These are phyloP conservation scores for Thamnaconus septentrionalis DNA, from an alignment of 2,113 vertebrate species.

Conservation along the genomic window DNA sequence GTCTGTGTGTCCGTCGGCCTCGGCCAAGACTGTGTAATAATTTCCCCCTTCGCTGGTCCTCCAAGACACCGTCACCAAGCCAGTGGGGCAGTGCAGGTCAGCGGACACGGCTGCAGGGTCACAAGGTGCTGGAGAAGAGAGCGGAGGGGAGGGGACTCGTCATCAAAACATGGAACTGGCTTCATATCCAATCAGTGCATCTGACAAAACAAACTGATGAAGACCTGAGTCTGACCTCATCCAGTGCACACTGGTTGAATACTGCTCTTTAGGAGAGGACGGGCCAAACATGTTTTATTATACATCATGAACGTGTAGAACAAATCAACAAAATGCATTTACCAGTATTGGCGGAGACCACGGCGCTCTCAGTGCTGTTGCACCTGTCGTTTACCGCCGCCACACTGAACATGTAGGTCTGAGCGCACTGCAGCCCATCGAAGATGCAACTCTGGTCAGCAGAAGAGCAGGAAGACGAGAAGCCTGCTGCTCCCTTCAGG, in stretches of 20 bases:
- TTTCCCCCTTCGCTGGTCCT: slow-evolving; percentile 55
- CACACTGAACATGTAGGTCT: slow-evolving; percentile 61
- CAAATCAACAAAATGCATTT: background rate
- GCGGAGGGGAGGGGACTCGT: no score
- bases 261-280: no score
- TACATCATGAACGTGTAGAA: no score
- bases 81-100: slow-evolving; percentile 55
- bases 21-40: slow-evolving; percentile 62
- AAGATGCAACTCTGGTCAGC: slow-evolving; percentile 48
- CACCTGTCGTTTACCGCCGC: slow-evolving; percentile 53
- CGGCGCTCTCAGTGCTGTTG: slow-evolving; percentile 56
- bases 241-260: no score
- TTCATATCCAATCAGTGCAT: no score
- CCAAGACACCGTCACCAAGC: slow-evolving; percentile 65
- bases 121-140: slow-evolving; percentile 69
- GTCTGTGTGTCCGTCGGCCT: slow-evolving; percentile 9
- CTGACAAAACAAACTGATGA: no score
- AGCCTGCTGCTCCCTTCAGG: slow-evolving; percentile 30
- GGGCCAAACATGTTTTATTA: no score
- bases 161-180: no score
- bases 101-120: slow-evolving; percentile 57
- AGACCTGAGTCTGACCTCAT: no score
- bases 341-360: slow-evolving; percentile 61
- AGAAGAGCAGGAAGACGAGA: slow-evolving; percentile 35
- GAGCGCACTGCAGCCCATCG: slow-evolving; percentile 63